phyloP scores from a whole-genome alignment of 2,113 vertebrate species.

The Oryzias melastigma region DNA sequence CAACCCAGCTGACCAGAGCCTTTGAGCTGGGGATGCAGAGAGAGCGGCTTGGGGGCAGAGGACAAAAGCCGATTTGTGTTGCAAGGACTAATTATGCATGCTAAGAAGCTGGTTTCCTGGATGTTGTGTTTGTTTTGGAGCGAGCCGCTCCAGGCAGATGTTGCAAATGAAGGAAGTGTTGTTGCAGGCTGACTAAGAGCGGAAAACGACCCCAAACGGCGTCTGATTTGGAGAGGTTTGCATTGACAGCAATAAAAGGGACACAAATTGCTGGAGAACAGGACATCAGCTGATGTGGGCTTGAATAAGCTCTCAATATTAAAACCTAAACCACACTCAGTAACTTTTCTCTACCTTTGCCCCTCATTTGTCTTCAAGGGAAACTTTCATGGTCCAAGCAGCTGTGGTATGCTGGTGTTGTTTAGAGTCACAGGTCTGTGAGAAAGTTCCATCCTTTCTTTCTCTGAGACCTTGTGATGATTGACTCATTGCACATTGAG shows the following conservation, averaged over 20 bases:
- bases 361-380: constrained; percentile 7
- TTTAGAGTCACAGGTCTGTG: constrained; percentile 54
- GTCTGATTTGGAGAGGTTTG: constrained; percentile 42
- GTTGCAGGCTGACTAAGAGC: constrained; percentile 53
- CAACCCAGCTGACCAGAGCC: too few relatives aligned
- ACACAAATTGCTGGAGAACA: too few relatives aligned
- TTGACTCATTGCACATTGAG: constrained; percentile 14
- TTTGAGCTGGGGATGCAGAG: too few relatives aligned
- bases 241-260: constrained; percentile 9
- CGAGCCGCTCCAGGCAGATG: constrained; percentile 67
- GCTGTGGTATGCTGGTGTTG: constrained; percentile 44
- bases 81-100: constrained; percentile 62
- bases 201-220: constrained; percentile 20
- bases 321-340: constrained; percentile 23
- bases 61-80: constrained; percentile 30
- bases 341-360: constrained; percentile 55
- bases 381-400: constrained; percentile 33
- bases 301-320: too few relatives aligned
- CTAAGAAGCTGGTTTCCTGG: constrained; percentile 51
- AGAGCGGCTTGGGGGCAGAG: too few relatives aligned
- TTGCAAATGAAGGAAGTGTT: constrained; percentile 71
- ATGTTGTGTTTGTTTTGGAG: constrained; percentile 76
- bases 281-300: too few relatives aligned
- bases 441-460: constrained; percentile 38
- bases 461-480: constrained; percentile 11